Evolutionary conservation across 2,797 vertebrate species (phyloP), one percentile per base, ranked within the genome.

Genomic region (Chaenodraco wilsoni): DNA sequence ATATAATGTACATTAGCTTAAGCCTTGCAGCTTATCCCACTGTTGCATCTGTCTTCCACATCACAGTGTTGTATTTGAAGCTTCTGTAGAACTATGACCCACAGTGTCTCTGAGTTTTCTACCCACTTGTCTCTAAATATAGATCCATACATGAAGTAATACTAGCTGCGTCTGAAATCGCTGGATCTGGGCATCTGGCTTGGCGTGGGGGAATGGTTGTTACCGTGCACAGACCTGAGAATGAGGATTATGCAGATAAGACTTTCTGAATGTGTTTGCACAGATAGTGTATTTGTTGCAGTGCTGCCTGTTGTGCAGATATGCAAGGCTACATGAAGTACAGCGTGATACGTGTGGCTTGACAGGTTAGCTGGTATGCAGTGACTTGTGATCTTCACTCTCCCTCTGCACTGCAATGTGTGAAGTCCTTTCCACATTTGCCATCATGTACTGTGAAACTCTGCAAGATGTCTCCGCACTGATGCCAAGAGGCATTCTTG

Each of bases 111-210:
- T 62, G 37, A 65, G 67, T 88, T 78, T 74, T 7, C 70, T 74
- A 61, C 87, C 81, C 81, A 90, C 78, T 69, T 74, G 13, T 79
- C 58, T 80, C 78, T 87, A 85, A 87, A 88, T 79, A 85, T 88
- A 91, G 79, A 84, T 73, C 27, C 16, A 69, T 44, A 75, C 46
- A 73, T 84, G 17, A 58, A 64, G 48, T 70, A 69, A 74, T 54
- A 64, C 54, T 14, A 49, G 65, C 66, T 56, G 69, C 68, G 58
- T 81, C 75, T 86, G 78, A 43, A 63, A 65, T 76, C 68, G 55
- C 67, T 69, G 6, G 61, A 44, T 59, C 50, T 65, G 56, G 27
- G 27, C 27, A 27, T 27, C 27, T 27, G 27, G 41, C 54, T 41
- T 55, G 37, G 49, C 61, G 56, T 59, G 0, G 2, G n/a, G 41